Conservation (phyloP, 2,113 vertebrate species). For the Pangasianodon hypophthalmus region DNA sequence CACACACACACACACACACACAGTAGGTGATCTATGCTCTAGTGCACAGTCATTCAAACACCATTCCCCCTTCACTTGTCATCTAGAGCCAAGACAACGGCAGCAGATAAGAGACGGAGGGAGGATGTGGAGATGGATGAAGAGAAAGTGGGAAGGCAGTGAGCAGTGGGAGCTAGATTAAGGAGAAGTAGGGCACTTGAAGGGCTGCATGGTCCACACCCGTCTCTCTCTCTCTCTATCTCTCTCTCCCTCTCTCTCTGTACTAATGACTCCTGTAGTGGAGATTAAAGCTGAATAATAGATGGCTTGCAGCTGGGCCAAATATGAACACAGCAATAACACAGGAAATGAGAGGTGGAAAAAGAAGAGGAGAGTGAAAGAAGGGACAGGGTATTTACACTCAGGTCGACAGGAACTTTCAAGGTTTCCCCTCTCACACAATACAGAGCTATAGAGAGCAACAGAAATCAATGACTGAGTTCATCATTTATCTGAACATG, state of each 20-base stretch:
- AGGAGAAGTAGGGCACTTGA: slow-evolving; percentile 22
- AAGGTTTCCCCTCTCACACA: background rate
- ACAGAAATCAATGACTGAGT: background rate
- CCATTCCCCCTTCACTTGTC: background rate
- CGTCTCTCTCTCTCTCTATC: background rate
- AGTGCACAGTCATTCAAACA: slow-evolving; percentile 3
- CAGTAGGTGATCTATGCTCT: background rate
- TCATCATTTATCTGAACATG: background rate
- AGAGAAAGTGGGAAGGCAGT: background rate
- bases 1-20: slow-evolving; percentile 19
- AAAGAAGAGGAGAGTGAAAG: background rate
- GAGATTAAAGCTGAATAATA: slow-evolving; percentile 49
- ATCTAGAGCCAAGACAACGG: slow-evolving; percentile 17
- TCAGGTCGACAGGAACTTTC: background rate
- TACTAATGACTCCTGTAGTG: slow-evolving; percentile 49
- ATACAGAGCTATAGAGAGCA: background rate
- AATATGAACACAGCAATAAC: slow-evolving; percentile 50
- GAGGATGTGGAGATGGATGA: slow-evolving; percentile 11
- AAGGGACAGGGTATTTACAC: background rate
- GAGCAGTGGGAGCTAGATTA: slow-evolving; percentile 22
- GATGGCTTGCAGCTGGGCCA: slow-evolving; percentile 43
- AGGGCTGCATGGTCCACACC: background rate
- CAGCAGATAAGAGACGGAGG: background rate
- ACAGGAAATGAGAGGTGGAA: slow-evolving; percentile 21
- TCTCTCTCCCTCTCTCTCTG: background rate